Conservation (phyloP, 92 coral and sea anemone genomes). For the Ricordea florida region DNA sequence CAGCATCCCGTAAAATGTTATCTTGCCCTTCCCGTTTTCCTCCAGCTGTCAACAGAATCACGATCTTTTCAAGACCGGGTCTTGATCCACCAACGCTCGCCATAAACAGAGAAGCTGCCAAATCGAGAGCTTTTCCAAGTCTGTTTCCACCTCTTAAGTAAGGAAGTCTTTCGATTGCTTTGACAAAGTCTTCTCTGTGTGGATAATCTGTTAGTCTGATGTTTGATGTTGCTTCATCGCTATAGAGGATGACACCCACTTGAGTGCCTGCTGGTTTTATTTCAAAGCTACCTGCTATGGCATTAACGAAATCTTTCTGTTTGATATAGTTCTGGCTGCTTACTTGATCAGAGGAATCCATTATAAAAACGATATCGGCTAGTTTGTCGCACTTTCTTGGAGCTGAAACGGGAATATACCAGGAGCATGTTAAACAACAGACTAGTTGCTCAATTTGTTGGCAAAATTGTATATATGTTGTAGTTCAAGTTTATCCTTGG, state of each 20-base stretch:
- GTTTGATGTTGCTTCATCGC: slow-evolving; percentile 27
- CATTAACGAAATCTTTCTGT: slow-evolving; percentile 61
- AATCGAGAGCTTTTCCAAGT: neutral
- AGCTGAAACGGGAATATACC: neutral
- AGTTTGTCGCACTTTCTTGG: slow-evolving; percentile 5
- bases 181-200: neutral
- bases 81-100: slow-evolving; percentile 9
- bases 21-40: slow-evolving; percentile 52
- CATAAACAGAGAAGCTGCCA: slow-evolving; percentile 32
- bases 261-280: slow-evolving; percentile 37
- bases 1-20: slow-evolving; percentile 31
- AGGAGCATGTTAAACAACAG: neutral
- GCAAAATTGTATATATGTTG: no score
- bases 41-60: slow-evolving; percentile 75
- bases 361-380: slow-evolving; percentile 51
- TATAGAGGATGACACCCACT: slow-evolving; percentile 36
- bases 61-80: slow-evolving; percentile 37
- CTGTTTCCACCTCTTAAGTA: neutral
- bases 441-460: no score
- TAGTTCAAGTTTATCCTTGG: no score
- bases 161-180: slow-evolving; percentile 29
- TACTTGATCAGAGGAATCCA: slow-evolving; percentile 48
- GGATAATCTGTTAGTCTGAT: slow-evolving; percentile 53
- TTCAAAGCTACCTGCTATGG: slow-evolving; percentile 51
- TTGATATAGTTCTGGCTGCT: slow-evolving; percentile 25